These are phyloP conservation scores for Ellobius talpinus DNA, from an alignment of 2,113 vertebrate genomes.

Conservation along the genomic window DNA sequence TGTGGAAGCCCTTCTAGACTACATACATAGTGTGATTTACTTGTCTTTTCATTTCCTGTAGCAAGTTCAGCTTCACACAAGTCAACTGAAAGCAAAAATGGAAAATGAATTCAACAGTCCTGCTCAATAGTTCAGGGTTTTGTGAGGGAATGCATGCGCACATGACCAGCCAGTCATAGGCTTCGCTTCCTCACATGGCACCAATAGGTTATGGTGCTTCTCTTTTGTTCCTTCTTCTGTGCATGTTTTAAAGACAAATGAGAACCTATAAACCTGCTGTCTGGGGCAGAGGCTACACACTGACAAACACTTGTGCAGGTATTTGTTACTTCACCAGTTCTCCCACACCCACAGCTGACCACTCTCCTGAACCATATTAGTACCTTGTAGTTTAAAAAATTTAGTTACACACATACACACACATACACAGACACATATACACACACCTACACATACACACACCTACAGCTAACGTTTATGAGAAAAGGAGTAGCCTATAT, in stretches of 20 bases:
- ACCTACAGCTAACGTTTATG: neutral
- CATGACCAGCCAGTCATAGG: neutral
- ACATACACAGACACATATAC: no score
- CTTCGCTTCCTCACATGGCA: neutral
- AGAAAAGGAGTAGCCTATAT: neutral
- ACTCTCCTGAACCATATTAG: neutral
- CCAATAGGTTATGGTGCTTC: neutral
- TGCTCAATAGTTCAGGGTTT: neutral
- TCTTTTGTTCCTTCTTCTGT: neutral
- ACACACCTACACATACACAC: no score
- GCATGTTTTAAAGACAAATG: neutral
- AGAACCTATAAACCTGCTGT: neutral
- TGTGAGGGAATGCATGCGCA: neutral
- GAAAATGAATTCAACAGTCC: neutral
- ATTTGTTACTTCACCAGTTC: neutral
- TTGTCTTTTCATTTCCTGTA: slow-evolving; percentile 36
- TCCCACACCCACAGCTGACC: neutral
- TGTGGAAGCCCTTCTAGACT: neutral
- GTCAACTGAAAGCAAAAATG: neutral
- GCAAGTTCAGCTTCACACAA: slow-evolving; percentile 15
- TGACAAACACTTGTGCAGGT: neutral
- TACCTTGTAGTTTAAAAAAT: neutral
- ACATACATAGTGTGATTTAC: neutral
- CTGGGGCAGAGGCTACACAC: neutral
- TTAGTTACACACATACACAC: neutral